A percentile compares a stretch with the other conserved stretches of the same genome.
Conservation (phyloP, 92 coral and sea anemone species). For the Scolanthus callimorphus region DNA sequence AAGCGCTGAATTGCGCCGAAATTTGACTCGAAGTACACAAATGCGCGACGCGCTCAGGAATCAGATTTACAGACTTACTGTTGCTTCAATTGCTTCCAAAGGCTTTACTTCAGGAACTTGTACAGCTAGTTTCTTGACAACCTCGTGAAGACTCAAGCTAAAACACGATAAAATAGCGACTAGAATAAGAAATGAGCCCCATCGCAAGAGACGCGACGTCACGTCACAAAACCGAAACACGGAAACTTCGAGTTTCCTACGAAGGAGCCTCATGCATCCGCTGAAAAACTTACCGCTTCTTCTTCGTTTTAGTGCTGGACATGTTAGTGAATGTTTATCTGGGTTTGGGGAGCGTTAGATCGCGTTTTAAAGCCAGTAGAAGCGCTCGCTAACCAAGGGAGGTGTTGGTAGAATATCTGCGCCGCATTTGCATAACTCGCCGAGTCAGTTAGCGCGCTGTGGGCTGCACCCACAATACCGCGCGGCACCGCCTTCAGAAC, state of each 20-base stretch:
- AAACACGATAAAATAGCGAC: slow-evolving; percentile 10
- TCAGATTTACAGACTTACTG: not conserved
- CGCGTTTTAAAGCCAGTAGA: not conserved
- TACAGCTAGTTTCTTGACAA: slow-evolving; percentile 58
- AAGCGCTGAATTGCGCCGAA: slow-evolving; percentile 17
- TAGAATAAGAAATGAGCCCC: slow-evolving; percentile 23
- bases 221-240: slow-evolving; percentile 70
- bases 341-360: not conserved
- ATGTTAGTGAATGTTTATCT: not conserved
- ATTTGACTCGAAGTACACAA: slow-evolving; percentile 8
- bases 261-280: slow-evolving; percentile 19
- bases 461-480: slow-evolving; percentile 62
- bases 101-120: not conserved
- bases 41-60: slow-evolving; percentile 34
- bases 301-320: slow-evolving; percentile 40
- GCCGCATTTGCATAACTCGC: slow-evolving; percentile 71
- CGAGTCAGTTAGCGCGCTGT: slow-evolving; percentile 86
- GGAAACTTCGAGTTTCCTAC: slow-evolving; percentile 58
- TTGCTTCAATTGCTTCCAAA: not conserved
- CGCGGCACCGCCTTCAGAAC: slow-evolving; percentile 21
- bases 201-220: slow-evolving; percentile 72
- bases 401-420: slow-evolving; percentile 17
- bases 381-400: slow-evolving; percentile 34
- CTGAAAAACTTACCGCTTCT: slow-evolving; percentile 63
- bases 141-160: slow-evolving; percentile 53